Conservation (phyloP, 2,797 vertebrate genomes). For the Gorsachius magnificus region DNA sequence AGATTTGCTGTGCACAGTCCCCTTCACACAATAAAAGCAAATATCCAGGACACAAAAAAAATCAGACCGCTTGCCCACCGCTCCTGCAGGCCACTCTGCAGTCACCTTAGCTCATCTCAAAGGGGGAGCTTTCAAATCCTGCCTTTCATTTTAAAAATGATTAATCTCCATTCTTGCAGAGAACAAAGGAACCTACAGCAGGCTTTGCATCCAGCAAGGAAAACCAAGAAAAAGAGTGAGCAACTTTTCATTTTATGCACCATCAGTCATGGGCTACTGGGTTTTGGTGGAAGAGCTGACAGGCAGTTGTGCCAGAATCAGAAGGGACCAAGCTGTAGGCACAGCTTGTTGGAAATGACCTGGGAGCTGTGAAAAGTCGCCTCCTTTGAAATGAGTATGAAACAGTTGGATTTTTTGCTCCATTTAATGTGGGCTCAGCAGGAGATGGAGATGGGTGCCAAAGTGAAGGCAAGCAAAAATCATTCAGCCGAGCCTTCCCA, state of each 20-base stretch:
- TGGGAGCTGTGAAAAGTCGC: neutral
- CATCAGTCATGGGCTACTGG: neutral
- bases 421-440: constrained; percentile 5
- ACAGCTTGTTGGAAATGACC: neutral
- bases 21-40: neutral
- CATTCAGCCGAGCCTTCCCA: neutral
- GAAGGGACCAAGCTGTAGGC: neutral
- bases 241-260: neutral
- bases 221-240: neutral
- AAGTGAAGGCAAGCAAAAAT: constrained; percentile 23
- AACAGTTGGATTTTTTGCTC: constrained; percentile 27
- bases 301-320: constrained; percentile 1
- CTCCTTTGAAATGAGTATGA: neutral
- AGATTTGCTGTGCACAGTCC: fast-evolving
- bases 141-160: neutral
- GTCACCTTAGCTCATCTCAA: neutral
- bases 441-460: constrained; percentile 15
- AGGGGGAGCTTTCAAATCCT: neutral
- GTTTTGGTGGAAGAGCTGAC: neutral
- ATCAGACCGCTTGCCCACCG: neutral
- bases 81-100: neutral
- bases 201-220: neutral
- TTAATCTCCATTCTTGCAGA: neutral
- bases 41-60: neutral
- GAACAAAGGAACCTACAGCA: neutral